Evolutionary conservation across 2,888 invertebrate genomes (phyloP).

Genomic region (Plutella xylostella): DNA sequence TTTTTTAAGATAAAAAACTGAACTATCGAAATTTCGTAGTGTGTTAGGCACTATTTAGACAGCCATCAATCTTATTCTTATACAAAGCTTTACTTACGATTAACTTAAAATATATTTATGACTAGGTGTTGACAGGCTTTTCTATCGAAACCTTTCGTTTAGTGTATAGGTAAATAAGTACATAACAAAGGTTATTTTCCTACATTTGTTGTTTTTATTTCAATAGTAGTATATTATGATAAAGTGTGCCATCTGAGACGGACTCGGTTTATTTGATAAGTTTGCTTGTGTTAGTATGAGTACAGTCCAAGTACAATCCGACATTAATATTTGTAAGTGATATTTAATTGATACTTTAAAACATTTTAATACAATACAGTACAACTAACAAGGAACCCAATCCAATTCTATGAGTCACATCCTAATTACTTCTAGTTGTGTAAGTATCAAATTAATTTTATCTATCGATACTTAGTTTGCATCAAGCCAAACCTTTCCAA

Average conservation of each 20-base stretch:
- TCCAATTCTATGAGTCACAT: not conserved
- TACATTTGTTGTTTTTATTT: constrained; percentile 1
- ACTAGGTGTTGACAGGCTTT: constrained; percentile 64
- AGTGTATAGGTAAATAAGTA: constrained; percentile 32
- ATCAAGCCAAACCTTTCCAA: not conserved
- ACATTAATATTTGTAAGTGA: not conserved
- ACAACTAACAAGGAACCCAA: not conserved
- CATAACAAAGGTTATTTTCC: constrained; percentile 4
- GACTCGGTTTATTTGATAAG: not conserved
- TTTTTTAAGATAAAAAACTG: constrained; percentile 56
- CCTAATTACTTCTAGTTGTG: too few relatives aligned
- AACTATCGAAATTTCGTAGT: constrained; percentile 68
- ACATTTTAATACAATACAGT: too few relatives aligned
- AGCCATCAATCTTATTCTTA: constrained; percentile 70
- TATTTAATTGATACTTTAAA: too few relatives aligned
- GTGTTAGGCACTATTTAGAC: constrained; percentile 71
- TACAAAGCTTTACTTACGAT: constrained; percentile 61
- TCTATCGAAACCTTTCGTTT: constrained; percentile 38
- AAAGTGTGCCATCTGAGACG: not conserved
- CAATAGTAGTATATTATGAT: not conserved
- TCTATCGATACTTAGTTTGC: too few relatives aligned
- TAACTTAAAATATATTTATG: constrained; percentile 52
- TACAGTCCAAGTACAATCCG: not conserved
- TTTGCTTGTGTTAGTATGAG: not conserved
- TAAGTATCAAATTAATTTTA: too few relatives aligned